A percentile compares a stretch with the other conserved stretches of the same genome.
Evolutionary conservation across 2,888 invertebrate species (phyloP).

Genomic region (Phragmatobia fuliginosa): DNA sequence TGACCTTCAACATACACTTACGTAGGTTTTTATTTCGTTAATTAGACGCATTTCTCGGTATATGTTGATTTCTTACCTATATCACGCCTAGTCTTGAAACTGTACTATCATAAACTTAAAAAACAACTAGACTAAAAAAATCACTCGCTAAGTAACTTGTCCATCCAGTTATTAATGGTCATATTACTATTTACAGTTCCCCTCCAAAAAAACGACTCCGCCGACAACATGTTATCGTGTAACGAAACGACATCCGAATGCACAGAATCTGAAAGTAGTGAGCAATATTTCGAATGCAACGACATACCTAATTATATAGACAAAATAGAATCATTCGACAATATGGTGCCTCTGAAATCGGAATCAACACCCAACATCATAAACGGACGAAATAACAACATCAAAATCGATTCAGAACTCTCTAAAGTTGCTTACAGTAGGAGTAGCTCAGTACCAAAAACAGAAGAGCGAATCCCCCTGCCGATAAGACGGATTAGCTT

Average conservation of each 20-base stretch:
- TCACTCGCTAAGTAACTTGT: too few relatives aligned
- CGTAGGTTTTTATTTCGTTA: too few relatives aligned
- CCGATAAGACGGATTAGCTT: conserved; percentile 77
- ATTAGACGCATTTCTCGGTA: too few relatives aligned
- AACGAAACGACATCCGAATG: conserved; percentile 84
- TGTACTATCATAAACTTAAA: neutral
- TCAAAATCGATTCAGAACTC: conserved; percentile 74
- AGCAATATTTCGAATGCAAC: conserved; percentile 82
- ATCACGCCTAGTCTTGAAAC: neutral
- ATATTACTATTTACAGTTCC: conserved; percentile 66
- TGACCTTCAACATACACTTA: too few relatives aligned
- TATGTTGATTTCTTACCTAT: too few relatives aligned
- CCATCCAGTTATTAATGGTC: neutral
- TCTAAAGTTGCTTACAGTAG: conserved; percentile 79
- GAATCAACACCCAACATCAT: conserved; percentile 68
- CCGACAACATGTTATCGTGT: conserved; percentile 83
- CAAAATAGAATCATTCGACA: conserved; percentile 70
- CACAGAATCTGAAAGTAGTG: conserved; percentile 84
- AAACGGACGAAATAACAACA: conserved; percentile 64
- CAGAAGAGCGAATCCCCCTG: conserved; percentile 70
- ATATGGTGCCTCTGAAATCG: conserved; percentile 67
- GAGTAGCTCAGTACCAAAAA: conserved; percentile 80
- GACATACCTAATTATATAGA: conserved; percentile 74
- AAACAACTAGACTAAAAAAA: too few relatives aligned
- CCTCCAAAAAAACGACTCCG: conserved; percentile 80